Percentiles rank a stretch among this genome's conserved stretches.
These are phyloP conservation scores for Calidris pygmaea DNA, from an alignment of 2,113 vertebrate species.

Conservation along the genomic window DNA sequence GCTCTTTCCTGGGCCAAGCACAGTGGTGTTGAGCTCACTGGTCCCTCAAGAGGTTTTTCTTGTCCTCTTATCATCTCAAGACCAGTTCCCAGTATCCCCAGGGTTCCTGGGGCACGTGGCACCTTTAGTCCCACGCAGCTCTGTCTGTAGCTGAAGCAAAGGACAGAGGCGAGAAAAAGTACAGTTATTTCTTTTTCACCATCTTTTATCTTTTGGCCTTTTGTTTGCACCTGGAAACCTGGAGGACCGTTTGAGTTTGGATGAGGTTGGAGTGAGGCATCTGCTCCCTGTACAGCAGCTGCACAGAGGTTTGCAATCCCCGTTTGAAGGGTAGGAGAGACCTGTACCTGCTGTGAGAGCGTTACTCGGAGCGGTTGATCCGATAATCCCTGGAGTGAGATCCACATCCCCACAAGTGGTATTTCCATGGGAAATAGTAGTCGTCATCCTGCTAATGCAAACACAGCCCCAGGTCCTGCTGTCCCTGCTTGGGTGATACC, in stretches of 20 bases:
- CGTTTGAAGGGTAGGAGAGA: not conserved
- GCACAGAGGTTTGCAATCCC: rapidly evolving
- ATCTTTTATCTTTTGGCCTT: not conserved
- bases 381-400: not conserved
- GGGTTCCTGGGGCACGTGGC: not conserved
- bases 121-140: not conserved
- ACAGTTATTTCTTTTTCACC: not conserved
- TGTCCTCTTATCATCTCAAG: not conserved
- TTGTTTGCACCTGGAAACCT: not conserved
- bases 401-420: not conserved
- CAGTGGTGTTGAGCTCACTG: rapidly evolving
- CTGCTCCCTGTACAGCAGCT: rapidly evolving
- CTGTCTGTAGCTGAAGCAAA: not conserved
- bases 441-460: not conserved
- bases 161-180: not conserved
- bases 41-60: not conserved
- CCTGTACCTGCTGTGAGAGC: not conserved
- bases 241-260: not conserved
- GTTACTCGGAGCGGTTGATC: rapidly evolving
- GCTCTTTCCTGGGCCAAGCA: rapidly evolving
- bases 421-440: not conserved
- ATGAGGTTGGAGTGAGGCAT: not conserved
- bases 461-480: not conserved
- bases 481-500: no score
- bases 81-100: not conserved